Conservation (phyloP, 2,888 invertebrate genomes). For the Dorcus hopei region DNA sequence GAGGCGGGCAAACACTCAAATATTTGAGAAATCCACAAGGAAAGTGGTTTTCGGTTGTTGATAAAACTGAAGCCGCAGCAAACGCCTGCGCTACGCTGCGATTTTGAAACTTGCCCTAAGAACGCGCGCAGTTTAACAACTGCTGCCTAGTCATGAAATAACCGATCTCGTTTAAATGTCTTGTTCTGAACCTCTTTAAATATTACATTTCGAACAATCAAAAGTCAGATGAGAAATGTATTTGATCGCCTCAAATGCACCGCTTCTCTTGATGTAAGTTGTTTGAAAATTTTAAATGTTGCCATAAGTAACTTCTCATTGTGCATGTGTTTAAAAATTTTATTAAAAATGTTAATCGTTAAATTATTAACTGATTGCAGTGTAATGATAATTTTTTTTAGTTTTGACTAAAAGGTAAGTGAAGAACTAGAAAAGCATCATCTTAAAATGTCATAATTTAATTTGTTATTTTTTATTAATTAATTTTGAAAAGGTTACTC, state of each 20-base stretch:
- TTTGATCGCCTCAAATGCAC: neutral
- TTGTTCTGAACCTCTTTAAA: neutral
- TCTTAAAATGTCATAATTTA: no score
- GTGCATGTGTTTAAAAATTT: no score
- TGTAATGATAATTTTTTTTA: no score
- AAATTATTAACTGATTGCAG: no score
- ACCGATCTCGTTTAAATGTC: neutral
- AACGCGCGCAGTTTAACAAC: conserved; percentile 25
- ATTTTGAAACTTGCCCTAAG: conserved; percentile 21
- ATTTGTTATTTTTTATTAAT: no score
- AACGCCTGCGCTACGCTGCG: conserved; percentile 22
- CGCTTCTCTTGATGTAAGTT: conserved; percentile 8
- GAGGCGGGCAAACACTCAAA: neutral
- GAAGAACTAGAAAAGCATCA: no score
- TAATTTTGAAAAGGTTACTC: no score
- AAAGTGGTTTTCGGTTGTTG: conserved; percentile 12
- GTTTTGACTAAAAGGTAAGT: no score
- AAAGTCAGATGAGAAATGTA: neutral
- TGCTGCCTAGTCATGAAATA: conserved; percentile 3
- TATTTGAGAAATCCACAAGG: conserved; percentile 8
- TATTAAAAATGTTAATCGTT: no score
- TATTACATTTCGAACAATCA: neutral
- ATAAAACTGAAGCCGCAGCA: conserved; percentile 6
- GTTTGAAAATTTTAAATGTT: neutral
- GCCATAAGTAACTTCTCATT: neutral